Conservation (phyloP, 2,888 invertebrate species). For the Cosmia trapezina region DNA sequence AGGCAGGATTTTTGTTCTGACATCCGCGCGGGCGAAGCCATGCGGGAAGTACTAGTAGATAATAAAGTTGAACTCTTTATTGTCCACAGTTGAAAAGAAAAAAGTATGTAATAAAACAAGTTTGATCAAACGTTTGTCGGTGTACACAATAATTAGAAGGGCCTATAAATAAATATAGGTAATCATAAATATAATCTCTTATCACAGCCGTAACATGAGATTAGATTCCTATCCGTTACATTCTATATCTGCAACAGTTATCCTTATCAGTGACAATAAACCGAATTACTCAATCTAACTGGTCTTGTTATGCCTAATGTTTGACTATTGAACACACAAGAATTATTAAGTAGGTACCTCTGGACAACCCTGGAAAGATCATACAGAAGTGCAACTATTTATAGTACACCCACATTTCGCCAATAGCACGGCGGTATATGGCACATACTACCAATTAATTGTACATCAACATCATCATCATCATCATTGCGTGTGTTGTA, state of each 20-base stretch:
- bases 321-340: background rate
- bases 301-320: background rate
- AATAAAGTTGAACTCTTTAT: too few species aligned
- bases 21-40: too few species aligned
- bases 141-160: slow-evolving; percentile 30
- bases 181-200: slow-evolving; percentile 26
- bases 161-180: slow-evolving; percentile 26
- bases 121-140: slow-evolving; percentile 31
- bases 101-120: background rate
- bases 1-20: too few species aligned
- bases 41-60: too few species aligned
- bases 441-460: too few species aligned
- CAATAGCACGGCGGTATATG: too few species aligned
- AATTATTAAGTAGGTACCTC: too few species aligned
- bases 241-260: slow-evolving; percentile 35
- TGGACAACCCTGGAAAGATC: too few species aligned
- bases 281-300: slow-evolving; percentile 40
- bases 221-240: slow-evolving; percentile 47
- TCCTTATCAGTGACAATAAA: slow-evolving; percentile 32
- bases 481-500: too few species aligned
- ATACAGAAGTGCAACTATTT: background rate
- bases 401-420: background rate
- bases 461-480: too few species aligned
- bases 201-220: slow-evolving; percentile 28
- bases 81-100: too few species aligned